Conservation (phyloP, 2,888 invertebrate genomes). For the Caenorhabditis sulstoni region DNA sequence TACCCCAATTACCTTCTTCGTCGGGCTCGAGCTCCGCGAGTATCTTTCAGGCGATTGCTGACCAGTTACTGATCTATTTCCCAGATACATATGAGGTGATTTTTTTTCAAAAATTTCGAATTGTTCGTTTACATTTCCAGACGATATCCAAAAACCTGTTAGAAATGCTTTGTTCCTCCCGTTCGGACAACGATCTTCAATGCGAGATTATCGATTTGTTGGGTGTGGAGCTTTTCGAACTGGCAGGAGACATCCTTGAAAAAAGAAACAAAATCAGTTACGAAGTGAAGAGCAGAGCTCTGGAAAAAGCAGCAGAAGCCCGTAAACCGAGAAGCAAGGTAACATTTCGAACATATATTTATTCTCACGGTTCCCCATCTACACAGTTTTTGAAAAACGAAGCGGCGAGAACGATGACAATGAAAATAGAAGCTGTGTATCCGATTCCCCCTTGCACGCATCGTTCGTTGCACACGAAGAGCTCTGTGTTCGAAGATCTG, state of each 20-base stretch:
- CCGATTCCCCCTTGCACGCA: slow-evolving; percentile 64
- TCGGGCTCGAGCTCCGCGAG: slow-evolving; percentile 7
- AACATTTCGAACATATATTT: too few relatives aligned
- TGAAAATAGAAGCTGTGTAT: slow-evolving; percentile 50
- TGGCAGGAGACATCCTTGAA: slow-evolving; percentile 86
- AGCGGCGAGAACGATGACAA: slow-evolving; percentile 37
- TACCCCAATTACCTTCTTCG: slow-evolving; percentile 23
- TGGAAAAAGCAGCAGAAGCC: slow-evolving; percentile 20
- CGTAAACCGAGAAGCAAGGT: slow-evolving; percentile 11
- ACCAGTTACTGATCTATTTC: slow-evolving; percentile 28
- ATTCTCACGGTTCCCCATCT: neutral
- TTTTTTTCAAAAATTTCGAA: neutral
- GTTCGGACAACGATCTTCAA: slow-evolving; percentile 65
- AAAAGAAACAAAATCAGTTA: slow-evolving; percentile 82
- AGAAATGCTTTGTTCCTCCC: slow-evolving; percentile 32
- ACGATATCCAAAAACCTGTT: slow-evolving; percentile 34
- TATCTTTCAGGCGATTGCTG: slow-evolving; percentile 24
- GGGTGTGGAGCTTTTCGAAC: slow-evolving; percentile 90
- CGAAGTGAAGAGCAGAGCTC: slow-evolving; percentile 47
- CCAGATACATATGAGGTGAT: slow-evolving; percentile 32
- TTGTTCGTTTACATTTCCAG: slow-evolving; percentile 6
- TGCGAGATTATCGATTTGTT: slow-evolving; percentile 86
- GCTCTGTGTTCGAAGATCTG: slow-evolving; percentile 21
- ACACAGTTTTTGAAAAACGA: slow-evolving; percentile 54
- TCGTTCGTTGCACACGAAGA: slow-evolving; percentile 64